phyloP scores from a whole-genome alignment of 2,113 vertebrate species.

The Porphyrio hochstetteri region DNA sequence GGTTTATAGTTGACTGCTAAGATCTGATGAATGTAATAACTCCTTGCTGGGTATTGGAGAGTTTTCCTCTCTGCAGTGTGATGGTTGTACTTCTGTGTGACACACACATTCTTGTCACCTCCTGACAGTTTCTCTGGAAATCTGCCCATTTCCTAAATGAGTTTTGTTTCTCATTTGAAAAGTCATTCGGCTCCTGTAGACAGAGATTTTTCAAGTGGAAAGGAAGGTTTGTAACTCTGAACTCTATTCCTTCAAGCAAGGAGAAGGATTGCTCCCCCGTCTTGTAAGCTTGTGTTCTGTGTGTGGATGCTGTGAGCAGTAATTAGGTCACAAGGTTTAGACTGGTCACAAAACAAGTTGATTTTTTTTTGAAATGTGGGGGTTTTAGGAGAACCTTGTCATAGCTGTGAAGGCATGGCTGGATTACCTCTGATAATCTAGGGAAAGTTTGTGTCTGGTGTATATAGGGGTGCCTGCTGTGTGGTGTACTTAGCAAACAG shows the following conservation, averaged over 20 bases:
- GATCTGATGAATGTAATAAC: background rate
- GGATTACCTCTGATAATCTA: background rate
- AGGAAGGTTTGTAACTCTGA: background rate
- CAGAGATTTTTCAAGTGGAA: background rate
- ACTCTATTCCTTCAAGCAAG: background rate
- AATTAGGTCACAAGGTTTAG: background rate
- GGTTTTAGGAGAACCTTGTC: background rate
- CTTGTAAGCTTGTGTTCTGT: background rate
- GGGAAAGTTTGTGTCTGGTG: background rate
- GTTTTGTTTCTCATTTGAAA: conserved; percentile 36
- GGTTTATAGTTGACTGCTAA: conserved; percentile 21
- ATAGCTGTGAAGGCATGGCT: background rate
- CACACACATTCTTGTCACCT: background rate
- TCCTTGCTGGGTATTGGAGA: background rate
- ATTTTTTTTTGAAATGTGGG: background rate
- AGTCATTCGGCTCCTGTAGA: background rate
- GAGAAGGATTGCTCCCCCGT: background rate
- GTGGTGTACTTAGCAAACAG: background rate
- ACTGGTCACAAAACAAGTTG: background rate
- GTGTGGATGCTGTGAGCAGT: background rate
- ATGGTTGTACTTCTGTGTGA: background rate
- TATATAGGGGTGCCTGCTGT: background rate
- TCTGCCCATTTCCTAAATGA: conserved; percentile 28
- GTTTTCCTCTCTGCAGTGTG: background rate
- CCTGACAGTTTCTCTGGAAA: conserved; percentile 19